Percentiles rank a stretch among this genome's conserved stretches.
Conservation (phyloP, 2,797 vertebrate species). For the Pipistrellus nathusii region DNA sequence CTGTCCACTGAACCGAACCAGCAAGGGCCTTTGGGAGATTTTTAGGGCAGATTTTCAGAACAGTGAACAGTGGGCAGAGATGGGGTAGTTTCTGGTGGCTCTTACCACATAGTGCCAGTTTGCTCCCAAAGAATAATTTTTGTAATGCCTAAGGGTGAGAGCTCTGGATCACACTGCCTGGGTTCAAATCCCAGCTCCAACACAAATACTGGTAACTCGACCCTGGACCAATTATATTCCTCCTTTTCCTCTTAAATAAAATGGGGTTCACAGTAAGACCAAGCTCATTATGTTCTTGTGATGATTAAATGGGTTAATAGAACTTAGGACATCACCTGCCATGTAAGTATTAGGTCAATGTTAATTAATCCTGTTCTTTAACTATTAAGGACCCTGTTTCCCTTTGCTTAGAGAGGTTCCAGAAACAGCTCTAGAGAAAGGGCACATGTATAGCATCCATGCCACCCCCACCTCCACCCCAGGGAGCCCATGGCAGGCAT, state of each 20-base stretch:
- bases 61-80: neutral
- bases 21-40: neutral
- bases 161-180: neutral
- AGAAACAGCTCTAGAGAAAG: neutral
- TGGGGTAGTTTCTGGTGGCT: neutral
- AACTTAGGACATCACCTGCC: neutral
- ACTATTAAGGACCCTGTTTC: neutral
- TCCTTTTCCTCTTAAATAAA: neutral
- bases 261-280: neutral
- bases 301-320: neutral
- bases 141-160: neutral
- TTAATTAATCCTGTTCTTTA: neutral
- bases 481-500: neutral
- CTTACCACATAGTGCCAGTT: neutral
- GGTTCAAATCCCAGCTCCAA: neutral
- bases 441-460: fast-evolving
- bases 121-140: neutral
- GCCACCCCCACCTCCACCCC: fast-evolving
- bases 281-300: neutral
- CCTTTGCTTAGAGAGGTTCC: neutral
- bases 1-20: too few species aligned
- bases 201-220: fast-evolving
- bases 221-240: neutral
- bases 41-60: neutral
- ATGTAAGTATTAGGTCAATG: neutral